Evolutionary conservation across 1,140 invertebrate species (phyloP).

Genomic region (Papilio aristodemus): DNA sequence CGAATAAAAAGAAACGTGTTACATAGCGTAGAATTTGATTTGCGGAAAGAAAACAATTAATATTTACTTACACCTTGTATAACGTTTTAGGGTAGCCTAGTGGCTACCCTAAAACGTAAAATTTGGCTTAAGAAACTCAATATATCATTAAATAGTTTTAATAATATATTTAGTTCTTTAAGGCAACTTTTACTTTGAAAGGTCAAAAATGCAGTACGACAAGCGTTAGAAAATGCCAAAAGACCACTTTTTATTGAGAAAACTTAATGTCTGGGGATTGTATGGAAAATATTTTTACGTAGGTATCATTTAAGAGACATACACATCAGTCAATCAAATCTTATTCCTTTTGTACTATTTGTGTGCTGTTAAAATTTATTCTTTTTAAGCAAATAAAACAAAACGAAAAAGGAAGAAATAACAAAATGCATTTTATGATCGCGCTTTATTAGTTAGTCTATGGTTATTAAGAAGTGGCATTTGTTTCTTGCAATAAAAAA

Average conservation of each 20-base stretch:
- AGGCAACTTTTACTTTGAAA: constrained; percentile 21
- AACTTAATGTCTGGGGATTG: background rate
- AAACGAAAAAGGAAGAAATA: constrained; percentile 9
- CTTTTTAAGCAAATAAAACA: background rate
- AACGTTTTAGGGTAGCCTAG: no score
- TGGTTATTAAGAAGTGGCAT: constrained; percentile 8
- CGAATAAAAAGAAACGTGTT: no score
- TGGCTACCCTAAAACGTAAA: no score
- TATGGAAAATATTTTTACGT: background rate
- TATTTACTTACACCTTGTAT: no score
- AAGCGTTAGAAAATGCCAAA: constrained; percentile 26
- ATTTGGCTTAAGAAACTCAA: no score
- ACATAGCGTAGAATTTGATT: no score
- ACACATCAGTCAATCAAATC: constrained; percentile 10
- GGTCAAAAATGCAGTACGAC: constrained; percentile 18
- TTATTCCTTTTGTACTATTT: constrained; percentile 15
- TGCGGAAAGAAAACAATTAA: constrained; percentile 16
- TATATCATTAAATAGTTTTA: constrained; percentile 8
- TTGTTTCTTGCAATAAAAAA: constrained; percentile 14
- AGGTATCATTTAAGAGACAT: background rate
- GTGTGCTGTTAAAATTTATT: constrained; percentile 10
- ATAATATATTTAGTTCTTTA: constrained; percentile 16
- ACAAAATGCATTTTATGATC: constrained; percentile 8
- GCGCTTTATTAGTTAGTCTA: constrained; percentile 7
- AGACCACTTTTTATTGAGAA: constrained; percentile 9